Percentiles rank a stretch among this genome's conserved stretches.
phyloP scores from a whole-genome alignment of 2,797 vertebrate species.

The Pelobates cultripes region DNA sequence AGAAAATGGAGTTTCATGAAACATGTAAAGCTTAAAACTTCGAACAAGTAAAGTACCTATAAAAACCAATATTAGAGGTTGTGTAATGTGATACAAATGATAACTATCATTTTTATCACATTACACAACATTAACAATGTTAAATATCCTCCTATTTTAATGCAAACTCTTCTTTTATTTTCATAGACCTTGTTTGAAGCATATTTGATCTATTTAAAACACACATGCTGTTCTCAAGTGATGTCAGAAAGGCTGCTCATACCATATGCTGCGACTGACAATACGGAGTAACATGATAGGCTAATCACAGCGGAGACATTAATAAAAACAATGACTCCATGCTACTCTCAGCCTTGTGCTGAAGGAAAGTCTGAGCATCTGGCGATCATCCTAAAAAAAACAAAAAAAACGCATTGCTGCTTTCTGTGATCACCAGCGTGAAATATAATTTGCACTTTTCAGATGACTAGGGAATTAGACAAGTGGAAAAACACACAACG shows the following conservation, averaged over 20 bases:
- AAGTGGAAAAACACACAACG: conserved; percentile 10
- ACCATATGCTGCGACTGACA: conserved; percentile 46
- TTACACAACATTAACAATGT: too few relatives aligned
- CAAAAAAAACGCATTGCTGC: conserved; percentile 1
- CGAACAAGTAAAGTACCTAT: too few relatives aligned
- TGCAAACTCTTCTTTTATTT: background rate
- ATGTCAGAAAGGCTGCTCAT: conserved; percentile 21
- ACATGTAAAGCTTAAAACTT: too few relatives aligned
- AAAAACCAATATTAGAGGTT: too few relatives aligned
- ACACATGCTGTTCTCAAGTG: conserved; percentile 42
- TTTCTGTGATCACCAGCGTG: conserved; percentile 22
- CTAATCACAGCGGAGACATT: conserved; percentile 47
- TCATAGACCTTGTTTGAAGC: background rate
- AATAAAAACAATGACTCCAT: conserved; percentile 40
- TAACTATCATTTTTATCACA: too few relatives aligned
- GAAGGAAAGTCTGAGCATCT: conserved; percentile 33
- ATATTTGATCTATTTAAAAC: conserved; percentile 28
- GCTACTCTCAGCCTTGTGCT: conserved; percentile 23
- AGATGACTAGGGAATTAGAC: conserved; percentile 18
- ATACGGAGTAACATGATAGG: conserved; percentile 33
- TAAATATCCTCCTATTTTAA: background rate
- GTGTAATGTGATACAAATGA: too few relatives aligned
- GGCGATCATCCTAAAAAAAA: conserved; percentile 31
- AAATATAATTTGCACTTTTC: conserved; percentile 36
- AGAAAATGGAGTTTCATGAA: too few relatives aligned